Percentiles rank a stretch among this genome's conserved stretches.
phyloP scores from a whole-genome alignment of 1,140 invertebrate species.

The Rhyacophila brunnea region DNA sequence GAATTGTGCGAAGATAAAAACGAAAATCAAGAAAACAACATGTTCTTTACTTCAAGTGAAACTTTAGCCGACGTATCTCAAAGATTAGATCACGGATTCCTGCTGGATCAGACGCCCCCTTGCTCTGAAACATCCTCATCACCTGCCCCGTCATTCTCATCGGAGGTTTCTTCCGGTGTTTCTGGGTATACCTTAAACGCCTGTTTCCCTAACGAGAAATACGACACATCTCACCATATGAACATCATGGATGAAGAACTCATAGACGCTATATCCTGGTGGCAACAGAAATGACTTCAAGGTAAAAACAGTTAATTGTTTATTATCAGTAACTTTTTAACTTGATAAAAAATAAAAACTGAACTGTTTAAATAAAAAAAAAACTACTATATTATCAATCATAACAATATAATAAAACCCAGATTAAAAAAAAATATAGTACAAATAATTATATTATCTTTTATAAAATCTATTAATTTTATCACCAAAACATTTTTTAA shows the following conservation, averaged over 20 bases:
- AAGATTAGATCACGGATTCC: conserved; percentile 40
- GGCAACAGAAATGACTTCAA: conserved; percentile 63
- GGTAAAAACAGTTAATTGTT: conserved; percentile 39
- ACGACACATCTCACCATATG: conserved; percentile 53
- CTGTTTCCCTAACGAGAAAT: conserved; percentile 53
- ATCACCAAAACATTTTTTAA: no score
- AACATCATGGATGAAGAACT: conserved; percentile 72
- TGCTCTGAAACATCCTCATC: conserved; percentile 68
- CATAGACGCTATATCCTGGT: conserved; percentile 81
- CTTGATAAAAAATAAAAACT: no score
- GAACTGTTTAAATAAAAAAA: no score
- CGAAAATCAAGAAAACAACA: conserved; percentile 34
- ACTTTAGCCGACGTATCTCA: conserved; percentile 37
- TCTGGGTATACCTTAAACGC: conserved; percentile 36
- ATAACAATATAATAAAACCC: no score
- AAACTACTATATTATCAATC: no score
- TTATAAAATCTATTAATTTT: no score
- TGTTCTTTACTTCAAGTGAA: conserved; percentile 39
- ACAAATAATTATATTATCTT: no score
- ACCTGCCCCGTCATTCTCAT: conserved; percentile 72
- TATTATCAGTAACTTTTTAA: no score
- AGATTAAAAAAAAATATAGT: no score
- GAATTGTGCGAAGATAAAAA: conserved; percentile 16
- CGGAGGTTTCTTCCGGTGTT: conserved; percentile 59
- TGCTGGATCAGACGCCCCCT: conserved; percentile 51